Conservation (phyloP, 2,113 vertebrate species). For the Atlantisia rogersi region DNA sequence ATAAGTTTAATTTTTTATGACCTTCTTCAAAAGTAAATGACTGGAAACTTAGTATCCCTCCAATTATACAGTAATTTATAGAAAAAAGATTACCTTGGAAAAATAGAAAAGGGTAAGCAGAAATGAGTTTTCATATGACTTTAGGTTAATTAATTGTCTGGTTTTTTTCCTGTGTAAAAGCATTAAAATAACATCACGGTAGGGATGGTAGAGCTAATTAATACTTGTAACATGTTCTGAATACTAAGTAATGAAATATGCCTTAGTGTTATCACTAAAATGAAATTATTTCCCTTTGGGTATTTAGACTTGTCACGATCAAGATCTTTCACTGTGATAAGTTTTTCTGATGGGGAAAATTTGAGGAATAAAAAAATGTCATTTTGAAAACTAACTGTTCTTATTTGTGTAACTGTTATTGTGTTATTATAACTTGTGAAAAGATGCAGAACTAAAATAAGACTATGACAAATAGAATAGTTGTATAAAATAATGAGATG, state of each 20-base stretch:
- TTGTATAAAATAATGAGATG: background rate
- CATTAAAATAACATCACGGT: background rate
- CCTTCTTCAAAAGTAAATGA: background rate
- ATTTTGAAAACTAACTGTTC: background rate
- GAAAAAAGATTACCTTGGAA: background rate
- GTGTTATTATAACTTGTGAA: too few relatives aligned
- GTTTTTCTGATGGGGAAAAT: background rate
- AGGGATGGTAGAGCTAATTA: background rate
- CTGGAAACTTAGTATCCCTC: background rate
- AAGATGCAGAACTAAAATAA: background rate
- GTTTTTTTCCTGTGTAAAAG: background rate
- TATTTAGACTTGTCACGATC: background rate
- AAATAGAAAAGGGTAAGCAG: background rate
- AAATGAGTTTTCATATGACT: background rate
- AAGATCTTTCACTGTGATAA: background rate
- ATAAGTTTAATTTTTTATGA: background rate
- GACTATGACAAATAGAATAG: background rate
- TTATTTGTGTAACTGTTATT: background rate
- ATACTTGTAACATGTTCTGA: background rate
- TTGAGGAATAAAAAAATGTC: background rate
- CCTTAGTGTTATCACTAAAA: background rate
- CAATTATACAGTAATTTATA: background rate
- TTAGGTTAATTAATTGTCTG: background rate
- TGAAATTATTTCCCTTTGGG: background rate
- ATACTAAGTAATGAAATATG: background rate